phyloP scores from a whole-genome alignment of 1,140 invertebrate species.

The Theocolax elegans region DNA sequence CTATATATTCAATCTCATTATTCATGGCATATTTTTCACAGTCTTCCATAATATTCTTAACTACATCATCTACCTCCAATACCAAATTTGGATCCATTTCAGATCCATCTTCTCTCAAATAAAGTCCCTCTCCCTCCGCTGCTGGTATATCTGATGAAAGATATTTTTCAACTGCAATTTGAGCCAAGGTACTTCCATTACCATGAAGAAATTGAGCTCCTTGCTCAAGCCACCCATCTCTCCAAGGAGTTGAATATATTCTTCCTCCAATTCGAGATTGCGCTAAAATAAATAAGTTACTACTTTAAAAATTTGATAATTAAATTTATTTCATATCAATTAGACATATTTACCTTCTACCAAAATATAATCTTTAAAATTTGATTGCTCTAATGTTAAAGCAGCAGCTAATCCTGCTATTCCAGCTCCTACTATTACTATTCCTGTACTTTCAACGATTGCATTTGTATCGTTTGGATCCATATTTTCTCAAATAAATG shows the following conservation, averaged over 20 bases:
- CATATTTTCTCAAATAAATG: slow-evolving; percentile 13
- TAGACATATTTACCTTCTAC: slow-evolving; percentile 67
- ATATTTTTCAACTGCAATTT: slow-evolving; percentile 57
- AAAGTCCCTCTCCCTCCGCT: slow-evolving; percentile 69
- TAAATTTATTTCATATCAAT: background rate
- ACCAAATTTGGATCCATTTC: slow-evolving; percentile 63
- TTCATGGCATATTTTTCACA: slow-evolving; percentile 66
- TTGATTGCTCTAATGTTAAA: slow-evolving; percentile 62
- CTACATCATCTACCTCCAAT: slow-evolving; percentile 65
- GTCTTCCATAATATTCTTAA: slow-evolving; percentile 67
- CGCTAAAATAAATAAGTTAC: slow-evolving; percentile 56
- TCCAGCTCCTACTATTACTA: slow-evolving; percentile 72
- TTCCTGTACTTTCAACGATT: slow-evolving; percentile 40
- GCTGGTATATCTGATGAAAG: slow-evolving; percentile 65
- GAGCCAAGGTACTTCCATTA: slow-evolving; percentile 68
- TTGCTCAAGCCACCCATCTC: slow-evolving; percentile 68
- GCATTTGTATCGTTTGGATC: background rate
- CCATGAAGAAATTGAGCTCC: slow-evolving; percentile 85
- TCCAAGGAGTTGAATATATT: slow-evolving; percentile 66
- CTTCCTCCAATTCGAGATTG: slow-evolving; percentile 72
- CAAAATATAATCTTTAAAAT: slow-evolving; percentile 69
- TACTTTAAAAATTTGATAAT: background rate
- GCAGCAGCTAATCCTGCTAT: slow-evolving; percentile 72
- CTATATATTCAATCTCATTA: slow-evolving; percentile 43
- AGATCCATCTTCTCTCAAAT: slow-evolving; percentile 67